Evolutionary conservation across 2,888 invertebrate genomes (phyloP), one percentile per base, ranked within the genome.

Genomic region (Atherix ibis): DNA sequence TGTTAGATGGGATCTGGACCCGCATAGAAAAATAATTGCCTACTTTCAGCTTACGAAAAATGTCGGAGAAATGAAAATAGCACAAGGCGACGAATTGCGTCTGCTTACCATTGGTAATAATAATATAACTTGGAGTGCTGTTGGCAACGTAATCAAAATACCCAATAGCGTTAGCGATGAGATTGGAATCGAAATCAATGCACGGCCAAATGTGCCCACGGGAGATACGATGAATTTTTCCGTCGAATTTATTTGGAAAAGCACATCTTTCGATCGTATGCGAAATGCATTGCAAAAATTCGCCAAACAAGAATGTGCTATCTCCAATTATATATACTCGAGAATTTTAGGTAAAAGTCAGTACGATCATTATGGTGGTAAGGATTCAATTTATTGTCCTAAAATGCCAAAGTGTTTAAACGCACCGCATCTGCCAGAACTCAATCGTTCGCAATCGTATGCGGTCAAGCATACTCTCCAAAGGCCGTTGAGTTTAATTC

Each of bases 201-300:
- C 79, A 46, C 83, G 80, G 48, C 74, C 78, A 5, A 85, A 84
- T 9, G 87, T 89, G 1, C 92, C 92, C 0, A 76, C 78, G 0
- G 89, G 89, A 47, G 84, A 84, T 58, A 80, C 80, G 33, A 82
- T 83, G 46, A 89, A 89, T 63, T 95, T 92, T 62, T 85, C 87
- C 0, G 87, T 94, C 4, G 94, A 95, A 62, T 94, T 92, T 62
- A 91, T 92, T 32, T 92, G 92, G 92, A 92, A 92, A 58, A 87
- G 91, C 41, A 92, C 91, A 4, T 87, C 87, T 31, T 92, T 92
- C 63, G 91, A 92, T 59, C 73, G 88, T 51, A 94, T 94, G 92
- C 89, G 89, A 57, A 66, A 82, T 39, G 89, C 92, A 0, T 63
- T 94, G 44, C 73, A 84, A 34, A 89, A 88, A 59, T 91, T 94